A percentile compares a stretch with the other conserved stretches of the same genome.
Evolutionary conservation across 2,797 vertebrate genomes (phyloP).

Genomic region (Halcyon smyrnensis): DNA sequence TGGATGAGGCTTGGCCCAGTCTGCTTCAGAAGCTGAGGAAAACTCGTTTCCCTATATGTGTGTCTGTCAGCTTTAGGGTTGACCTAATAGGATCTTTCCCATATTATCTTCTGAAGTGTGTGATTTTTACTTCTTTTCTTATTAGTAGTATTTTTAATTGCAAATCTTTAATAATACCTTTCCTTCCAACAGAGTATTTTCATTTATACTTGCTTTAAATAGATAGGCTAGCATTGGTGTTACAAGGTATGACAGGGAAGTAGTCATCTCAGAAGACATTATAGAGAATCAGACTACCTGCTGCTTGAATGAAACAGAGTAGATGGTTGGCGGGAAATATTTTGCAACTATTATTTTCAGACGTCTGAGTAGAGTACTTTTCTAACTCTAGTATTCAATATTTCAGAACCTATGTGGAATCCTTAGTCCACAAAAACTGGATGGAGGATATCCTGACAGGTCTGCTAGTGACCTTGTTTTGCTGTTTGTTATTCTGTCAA

Average conservation of each 20-base stretch:
- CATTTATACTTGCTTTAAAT: constrained; percentile 57
- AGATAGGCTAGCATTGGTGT: constrained; percentile 3
- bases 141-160: background rate
- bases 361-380: constrained; percentile 54
- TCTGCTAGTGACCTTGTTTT: constrained; percentile 64
- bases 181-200: background rate
- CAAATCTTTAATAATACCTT: constrained; percentile 39
- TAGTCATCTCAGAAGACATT: constrained; percentile 44
- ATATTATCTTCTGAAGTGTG: background rate
- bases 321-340: background rate
- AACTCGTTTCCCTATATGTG: background rate
- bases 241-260: constrained; percentile 30
- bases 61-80: background rate
- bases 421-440: constrained; percentile 16
- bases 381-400: constrained; percentile 54
- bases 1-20: background rate
- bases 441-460: constrained; percentile 59
- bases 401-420: constrained; percentile 57
- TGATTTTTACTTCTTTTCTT: background rate
- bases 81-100: background rate
- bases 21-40: background rate
- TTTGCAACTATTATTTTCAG: constrained; percentile 56
- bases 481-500: constrained; percentile 70
- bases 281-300: background rate
- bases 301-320: constrained; percentile 46